Evolutionary conservation across 2,797 vertebrate genomes (phyloP).

Genomic region (Macrochelys suwanniensis): DNA sequence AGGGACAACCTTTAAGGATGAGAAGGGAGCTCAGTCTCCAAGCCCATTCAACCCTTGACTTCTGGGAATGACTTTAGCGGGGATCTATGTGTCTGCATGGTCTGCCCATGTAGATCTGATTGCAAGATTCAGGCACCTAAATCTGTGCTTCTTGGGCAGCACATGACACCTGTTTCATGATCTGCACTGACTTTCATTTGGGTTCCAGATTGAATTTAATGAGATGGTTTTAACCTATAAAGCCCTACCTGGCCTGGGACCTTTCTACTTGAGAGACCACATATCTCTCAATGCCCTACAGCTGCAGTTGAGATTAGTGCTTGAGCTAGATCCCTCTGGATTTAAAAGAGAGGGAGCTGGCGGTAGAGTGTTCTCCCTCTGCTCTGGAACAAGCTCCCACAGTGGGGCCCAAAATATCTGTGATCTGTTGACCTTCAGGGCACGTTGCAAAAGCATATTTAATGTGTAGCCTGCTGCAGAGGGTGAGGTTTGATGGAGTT

Average conservation of each 20-base stretch:
- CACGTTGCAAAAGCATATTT: background rate
- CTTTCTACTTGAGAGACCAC: background rate
- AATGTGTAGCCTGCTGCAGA: background rate
- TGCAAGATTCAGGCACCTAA: background rate
- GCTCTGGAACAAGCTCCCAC: background rate
- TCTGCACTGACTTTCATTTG: background rate
- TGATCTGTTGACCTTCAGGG: background rate
- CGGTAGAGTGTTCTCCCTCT: background rate
- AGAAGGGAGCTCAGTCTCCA: background rate
- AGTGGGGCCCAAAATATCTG: background rate
- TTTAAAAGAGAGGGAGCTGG: background rate
- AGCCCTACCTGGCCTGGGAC: background rate
- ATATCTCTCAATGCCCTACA: background rate
- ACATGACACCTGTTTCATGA: background rate
- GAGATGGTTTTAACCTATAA: background rate
- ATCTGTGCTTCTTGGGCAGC: background rate
- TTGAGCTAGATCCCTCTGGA: background rate
- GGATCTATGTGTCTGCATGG: background rate
- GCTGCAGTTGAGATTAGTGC: background rate
- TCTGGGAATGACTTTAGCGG: background rate
- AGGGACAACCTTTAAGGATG: background rate
- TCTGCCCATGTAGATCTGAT: background rate
- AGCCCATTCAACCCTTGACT: background rate
- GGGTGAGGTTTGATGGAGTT: conserved; percentile 49
- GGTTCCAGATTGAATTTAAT: background rate